Base-by-base conservation (phyloP, 2,113 vertebrate species). In the Oryzias melastigma region DNA sequence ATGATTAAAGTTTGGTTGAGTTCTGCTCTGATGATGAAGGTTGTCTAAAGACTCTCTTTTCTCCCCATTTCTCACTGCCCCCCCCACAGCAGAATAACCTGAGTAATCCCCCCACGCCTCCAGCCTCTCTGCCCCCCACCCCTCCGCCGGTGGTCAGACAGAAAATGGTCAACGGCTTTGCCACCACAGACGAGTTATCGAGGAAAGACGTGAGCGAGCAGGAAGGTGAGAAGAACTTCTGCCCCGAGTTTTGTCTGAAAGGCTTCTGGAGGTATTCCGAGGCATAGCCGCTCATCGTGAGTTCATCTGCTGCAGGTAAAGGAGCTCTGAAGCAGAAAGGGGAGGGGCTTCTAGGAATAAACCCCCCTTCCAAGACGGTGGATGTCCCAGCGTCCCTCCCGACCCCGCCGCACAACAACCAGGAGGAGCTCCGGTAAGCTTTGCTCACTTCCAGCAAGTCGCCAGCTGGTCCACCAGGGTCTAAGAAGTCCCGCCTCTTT, bases 71-170 rank as follows among this genome's bases (percentile, higher is more conserved):
- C 29, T 62, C 46, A 50, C 20, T 42, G 22, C 8, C 46, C 18
- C 22, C 48, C 41, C 27, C 71, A 52, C 90, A 95, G 93, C 96
- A 98, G 92, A 98, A 97, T 88, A 98, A 98, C 77, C 88, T 99
- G 84, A 98, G 96, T 86, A 99, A 99, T 80, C 97, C 97, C 58
- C 96, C 97, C 10, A 98, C 97, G 0, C 97, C 97, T 0, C 97
- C 97, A 1, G 97, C 97, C 65, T 99, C 97, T 27, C 93, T 99
- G 60, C 97, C 97, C 56, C 97, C 97, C 57, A 98, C 97, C 0
- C 97, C 97, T 0, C 97, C 97, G 1, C 97, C 97, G 0, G 90
- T 95, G 17, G 88, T 90, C 15, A 93, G 94, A 76, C 96, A 95
- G 91, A 98, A 99, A 75, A 81, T 98, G 86, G 87, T 95, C 14